Evolutionary conservation across 1,140 invertebrate genomes (phyloP), one percentile per base, ranked within the genome.

Genomic region (Globodera rostochiensis): DNA sequence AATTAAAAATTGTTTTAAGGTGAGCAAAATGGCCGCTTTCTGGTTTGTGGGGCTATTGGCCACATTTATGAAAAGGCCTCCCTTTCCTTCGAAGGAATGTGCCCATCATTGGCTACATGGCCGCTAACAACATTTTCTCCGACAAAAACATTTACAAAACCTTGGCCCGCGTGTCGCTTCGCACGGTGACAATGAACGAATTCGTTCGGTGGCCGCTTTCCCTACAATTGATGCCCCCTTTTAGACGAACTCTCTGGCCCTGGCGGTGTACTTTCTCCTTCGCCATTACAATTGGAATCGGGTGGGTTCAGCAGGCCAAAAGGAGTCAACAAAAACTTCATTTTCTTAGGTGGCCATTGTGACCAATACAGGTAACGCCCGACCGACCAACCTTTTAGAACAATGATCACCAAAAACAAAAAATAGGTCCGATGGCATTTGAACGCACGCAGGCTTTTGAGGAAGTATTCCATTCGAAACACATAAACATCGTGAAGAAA

Each of bases 131-230:
- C 67, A 77, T 78, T 13, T 88, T 88, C 71, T 83, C 87, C n/a
- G 87, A 88, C 74, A 88, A 88, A 80, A 84, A 78, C 13, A 83
- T 88, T 53, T 88, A 88, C 74, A 88, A 88, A 77, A 88, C 87
- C 11, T 66, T 87, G 64, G 87, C 87, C 9, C 70, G 87, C 60
- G 86, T 88, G 8, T 88, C 87, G 1, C 50, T 88, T 19, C 78
- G 87, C 70, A 88, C 87, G n/a, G 70, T 71, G 3, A 87, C 4
- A 87, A 87, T n/a, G 25, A 25, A 25, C 25, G 25, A 25, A 25
- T 74, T 25, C 25, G 25, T 25, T 88, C 87, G 7, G 36, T 87
- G 25, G 78, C 85, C 82, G 8, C 74, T 84, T 47, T 2, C 0
- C 13, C 21, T 11, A 36, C 1, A 46, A 19, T 19, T 60, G 45